Evolutionary conservation across 2,797 vertebrate species (phyloP), one percentile per base, ranked within the genome.

Genomic region (Petrocephalus sullivani): DNA sequence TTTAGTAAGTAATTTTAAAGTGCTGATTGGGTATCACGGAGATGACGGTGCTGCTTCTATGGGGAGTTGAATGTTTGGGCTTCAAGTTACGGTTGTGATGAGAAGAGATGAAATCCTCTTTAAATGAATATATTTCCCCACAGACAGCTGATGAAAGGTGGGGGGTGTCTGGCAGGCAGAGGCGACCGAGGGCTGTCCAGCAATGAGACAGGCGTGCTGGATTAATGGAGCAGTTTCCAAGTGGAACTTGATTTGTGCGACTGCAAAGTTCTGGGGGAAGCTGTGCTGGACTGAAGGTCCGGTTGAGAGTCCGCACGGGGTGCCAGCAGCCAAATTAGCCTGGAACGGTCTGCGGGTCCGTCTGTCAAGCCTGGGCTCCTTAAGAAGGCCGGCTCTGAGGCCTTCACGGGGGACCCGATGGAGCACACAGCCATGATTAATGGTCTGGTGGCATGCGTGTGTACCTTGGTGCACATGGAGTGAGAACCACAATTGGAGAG

Each of bases 401-500:
- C 61, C 57, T 57, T 61, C n/a, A 9, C 3, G 33, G 9, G 28
- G 46, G 41, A 51, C 57, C 46, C 49, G 87, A 88, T 41, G 54
- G 82, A 88, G 81, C 46, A 33, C n/a, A 67, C 21, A 61, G 37
- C 88, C 67, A 83, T 88, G 89, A 91, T 91, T 89, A 89, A 89
- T 92, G 86, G 56, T 49, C 23, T 86, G 71, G 23, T 88, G 86
- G 82, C 84, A 89, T 87, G 83, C 85, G 87, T 85, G 90, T 90
- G 85, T 85, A 88, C 58, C 41, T 90, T 90, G 67, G 14, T 89
- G 88, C 87, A 54, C 81, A 86, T 46, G 90, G 89, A 46, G 82
- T 91, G 93, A 93, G 93, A 95, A 85, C 89, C 53, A 37, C 28
- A 81, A 86, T 87, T 87, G 85, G 85, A 71, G 60, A 54, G 21